These are phyloP conservation scores for Harpalus rubripes DNA, from an alignment of 2,888 invertebrate genomes.

Conservation along the genomic window DNA sequence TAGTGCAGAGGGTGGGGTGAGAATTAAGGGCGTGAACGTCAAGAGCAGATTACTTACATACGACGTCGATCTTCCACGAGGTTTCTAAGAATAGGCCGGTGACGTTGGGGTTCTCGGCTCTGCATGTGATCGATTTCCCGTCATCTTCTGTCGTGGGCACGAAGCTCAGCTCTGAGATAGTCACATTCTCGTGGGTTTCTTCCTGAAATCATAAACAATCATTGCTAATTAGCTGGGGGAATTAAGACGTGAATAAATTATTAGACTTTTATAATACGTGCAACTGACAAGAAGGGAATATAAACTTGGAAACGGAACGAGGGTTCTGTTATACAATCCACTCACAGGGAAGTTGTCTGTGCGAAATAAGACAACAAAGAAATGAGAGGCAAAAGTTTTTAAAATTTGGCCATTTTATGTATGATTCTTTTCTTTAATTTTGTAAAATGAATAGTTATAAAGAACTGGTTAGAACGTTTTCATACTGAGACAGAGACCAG, in stretches of 20 bases:
- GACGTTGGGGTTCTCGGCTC: conserved; percentile 94
- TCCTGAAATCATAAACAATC: conserved; percentile 78
- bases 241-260: neutral
- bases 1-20: neutral
- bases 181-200: conserved; percentile 89
- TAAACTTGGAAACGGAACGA: too few relatives aligned
- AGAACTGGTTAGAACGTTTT: too few relatives aligned
- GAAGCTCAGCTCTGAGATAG: conserved; percentile 92
- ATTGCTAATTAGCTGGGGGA: conserved; percentile 7
- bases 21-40: conserved; percentile 28
- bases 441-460: too few relatives aligned
- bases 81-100: conserved; percentile 90
- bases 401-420: too few relatives aligned
- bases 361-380: too few relatives aligned
- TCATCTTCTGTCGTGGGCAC: conserved; percentile 94
- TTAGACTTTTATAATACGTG: neutral
- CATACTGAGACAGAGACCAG: too few relatives aligned
- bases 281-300: neutral
- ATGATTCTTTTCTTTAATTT: too few relatives aligned
- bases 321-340: too few relatives aligned
- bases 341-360: too few relatives aligned
- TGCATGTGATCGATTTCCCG: conserved; percentile 92
- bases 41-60: conserved; percentile 85
- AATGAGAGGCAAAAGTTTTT: too few relatives aligned
- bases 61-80: conserved; percentile 92